Percentiles rank a stretch among this genome's conserved stretches.
Evolutionary conservation across 2,888 invertebrate genomes (phyloP).

Genomic region (Trichogramma evanescens): DNA sequence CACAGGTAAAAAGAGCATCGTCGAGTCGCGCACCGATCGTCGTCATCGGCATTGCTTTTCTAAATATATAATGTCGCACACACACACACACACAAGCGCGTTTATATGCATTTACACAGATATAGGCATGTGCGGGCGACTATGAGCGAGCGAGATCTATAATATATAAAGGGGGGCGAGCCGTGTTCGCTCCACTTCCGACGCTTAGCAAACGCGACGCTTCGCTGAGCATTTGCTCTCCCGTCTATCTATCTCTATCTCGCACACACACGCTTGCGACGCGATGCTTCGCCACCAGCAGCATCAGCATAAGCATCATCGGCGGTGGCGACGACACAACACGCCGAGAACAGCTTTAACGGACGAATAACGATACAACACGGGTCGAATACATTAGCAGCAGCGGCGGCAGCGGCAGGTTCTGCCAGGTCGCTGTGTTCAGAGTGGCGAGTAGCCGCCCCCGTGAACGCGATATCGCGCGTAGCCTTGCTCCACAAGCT

Average conservation of each 20-base stretch:
- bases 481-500: constrained; percentile 16
- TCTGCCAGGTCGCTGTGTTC: too few species aligned
- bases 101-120: neutral
- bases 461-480: constrained; percentile 8
- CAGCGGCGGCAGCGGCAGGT: neutral
- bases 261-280: constrained; percentile 29
- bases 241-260: constrained; percentile 29
- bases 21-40: neutral
- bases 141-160: neutral
- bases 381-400: neutral
- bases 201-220: constrained; percentile 45
- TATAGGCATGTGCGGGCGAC: constrained; percentile 15
- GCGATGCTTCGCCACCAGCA: neutral
- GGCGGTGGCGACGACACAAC: too few species aligned
- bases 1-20: neutral
- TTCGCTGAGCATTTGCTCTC: constrained; percentile 30
- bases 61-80: neutral
- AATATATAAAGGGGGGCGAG: constrained; percentile 14
- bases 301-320: too few species aligned
- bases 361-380: neutral
- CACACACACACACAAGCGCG: neutral
- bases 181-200: constrained; percentile 44
- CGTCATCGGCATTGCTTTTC: neutral
- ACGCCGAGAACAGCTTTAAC: too few species aligned
- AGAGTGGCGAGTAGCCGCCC: neutral